phyloP scores from a whole-genome alignment of 2,113 vertebrate genomes.

The Platanista minor region DNA sequence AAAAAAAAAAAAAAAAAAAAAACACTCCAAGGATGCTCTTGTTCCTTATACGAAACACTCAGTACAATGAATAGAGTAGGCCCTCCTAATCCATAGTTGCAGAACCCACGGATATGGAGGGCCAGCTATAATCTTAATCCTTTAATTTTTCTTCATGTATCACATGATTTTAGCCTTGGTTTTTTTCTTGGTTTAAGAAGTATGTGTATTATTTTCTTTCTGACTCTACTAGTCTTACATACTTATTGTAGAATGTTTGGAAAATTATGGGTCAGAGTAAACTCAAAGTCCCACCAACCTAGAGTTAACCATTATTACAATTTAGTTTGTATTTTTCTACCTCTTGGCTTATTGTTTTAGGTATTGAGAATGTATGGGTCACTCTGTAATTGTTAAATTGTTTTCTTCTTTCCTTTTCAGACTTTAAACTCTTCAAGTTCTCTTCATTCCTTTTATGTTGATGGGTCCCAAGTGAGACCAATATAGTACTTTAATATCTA shows the following conservation, averaged over 20 bases:
- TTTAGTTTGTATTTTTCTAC: constrained; percentile 4
- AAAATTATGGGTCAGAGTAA: constrained; percentile 29
- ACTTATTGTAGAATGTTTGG: background rate
- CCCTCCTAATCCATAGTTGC: background rate
- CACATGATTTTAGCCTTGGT: background rate
- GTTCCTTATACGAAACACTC: background rate
- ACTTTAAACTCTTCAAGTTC: background rate
- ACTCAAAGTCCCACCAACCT: background rate
- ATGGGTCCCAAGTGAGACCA: background rate
- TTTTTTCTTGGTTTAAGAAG: background rate
- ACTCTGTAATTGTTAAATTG: background rate
- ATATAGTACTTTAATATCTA: background rate
- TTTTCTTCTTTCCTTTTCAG: background rate
- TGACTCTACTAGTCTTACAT: background rate
- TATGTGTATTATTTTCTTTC: background rate
- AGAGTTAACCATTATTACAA: background rate
- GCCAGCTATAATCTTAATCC: background rate
- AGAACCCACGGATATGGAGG: background rate
- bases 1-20: background rate
- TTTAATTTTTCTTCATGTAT: background rate
- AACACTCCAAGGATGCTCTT: background rate
- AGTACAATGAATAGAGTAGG: background rate
- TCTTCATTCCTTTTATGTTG: constrained; percentile 20
- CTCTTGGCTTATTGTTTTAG: background rate
- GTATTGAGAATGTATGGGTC: background rate